Evolutionary conservation across 2,113 vertebrate genomes (phyloP).

Genomic region (Cyanocitta stelleri): DNA sequence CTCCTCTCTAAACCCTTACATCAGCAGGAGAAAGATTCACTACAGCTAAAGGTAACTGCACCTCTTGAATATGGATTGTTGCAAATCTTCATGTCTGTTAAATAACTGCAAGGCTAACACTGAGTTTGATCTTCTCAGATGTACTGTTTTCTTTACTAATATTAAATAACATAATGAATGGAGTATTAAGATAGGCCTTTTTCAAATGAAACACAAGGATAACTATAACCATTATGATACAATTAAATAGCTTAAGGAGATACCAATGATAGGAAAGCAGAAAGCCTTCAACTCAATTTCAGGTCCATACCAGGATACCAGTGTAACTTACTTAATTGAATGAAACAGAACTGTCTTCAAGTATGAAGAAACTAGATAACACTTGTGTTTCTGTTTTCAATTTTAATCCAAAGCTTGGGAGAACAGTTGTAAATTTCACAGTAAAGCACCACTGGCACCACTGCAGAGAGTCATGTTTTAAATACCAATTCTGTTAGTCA

Average conservation of each 20-base stretch:
- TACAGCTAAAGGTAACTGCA: conserved; percentile 86
- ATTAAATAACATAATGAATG: conserved; percentile 20
- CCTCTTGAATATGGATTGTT: conserved; percentile 38
- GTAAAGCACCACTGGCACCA: background rate
- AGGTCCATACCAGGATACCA: background rate
- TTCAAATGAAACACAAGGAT: background rate
- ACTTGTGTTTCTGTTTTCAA: background rate
- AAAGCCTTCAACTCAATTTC: background rate
- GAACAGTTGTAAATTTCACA: background rate
- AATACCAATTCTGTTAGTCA: background rate
- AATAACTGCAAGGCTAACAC: conserved; percentile 2
- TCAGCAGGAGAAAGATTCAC: conserved; percentile 76
- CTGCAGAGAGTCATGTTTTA: background rate
- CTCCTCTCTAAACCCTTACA: conserved; percentile 72
- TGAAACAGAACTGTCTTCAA: background rate
- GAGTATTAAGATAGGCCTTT: background rate
- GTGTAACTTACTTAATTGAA: background rate
- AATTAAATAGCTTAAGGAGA: background rate
- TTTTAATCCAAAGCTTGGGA: background rate
- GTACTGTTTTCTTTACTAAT: conserved; percentile 43
- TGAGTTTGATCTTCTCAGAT: background rate
- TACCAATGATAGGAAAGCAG: background rate
- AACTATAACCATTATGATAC: background rate
- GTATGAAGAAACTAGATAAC: background rate
- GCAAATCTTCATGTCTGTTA: background rate